These are phyloP conservation scores for Aphelenchoides bicaudatus DNA, from an alignment of 2,888 invertebrate genomes.

Conservation along the genomic window DNA sequence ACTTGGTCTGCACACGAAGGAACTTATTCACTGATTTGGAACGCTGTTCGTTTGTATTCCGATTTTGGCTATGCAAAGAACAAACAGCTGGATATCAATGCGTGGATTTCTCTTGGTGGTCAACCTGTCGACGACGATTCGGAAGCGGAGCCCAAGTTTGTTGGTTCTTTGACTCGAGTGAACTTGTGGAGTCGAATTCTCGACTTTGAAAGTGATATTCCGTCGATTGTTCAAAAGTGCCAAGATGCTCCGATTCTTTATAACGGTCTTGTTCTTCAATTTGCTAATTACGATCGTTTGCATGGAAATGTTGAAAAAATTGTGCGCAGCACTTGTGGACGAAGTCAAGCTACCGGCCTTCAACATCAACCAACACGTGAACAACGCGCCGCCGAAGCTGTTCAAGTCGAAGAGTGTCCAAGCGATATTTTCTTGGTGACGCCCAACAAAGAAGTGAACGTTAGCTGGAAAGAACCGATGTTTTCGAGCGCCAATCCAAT, in stretches of 20 bases:
- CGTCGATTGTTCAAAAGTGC: slow-evolving; percentile 52
- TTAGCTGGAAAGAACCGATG: slow-evolving; percentile 55
- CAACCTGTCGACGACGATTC: slow-evolving; percentile 72
- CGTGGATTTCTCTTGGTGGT: slow-evolving; percentile 86
- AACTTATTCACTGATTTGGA: slow-evolving; percentile 83
- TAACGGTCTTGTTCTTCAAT: slow-evolving; percentile 78
- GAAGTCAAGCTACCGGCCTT: slow-evolving; percentile 63
- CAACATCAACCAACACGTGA: neutral
- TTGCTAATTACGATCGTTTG: slow-evolving; percentile 83
- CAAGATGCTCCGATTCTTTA: slow-evolving; percentile 66
- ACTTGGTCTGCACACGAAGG: slow-evolving; percentile 84
- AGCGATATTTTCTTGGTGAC: slow-evolving; percentile 84
- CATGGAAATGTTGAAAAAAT: slow-evolving; percentile 58
- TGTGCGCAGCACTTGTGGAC: slow-evolving; percentile 80
- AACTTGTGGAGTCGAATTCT: slow-evolving; percentile 88
- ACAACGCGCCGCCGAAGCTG: slow-evolving; percentile 20
- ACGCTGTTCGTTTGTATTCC: slow-evolving; percentile 88
- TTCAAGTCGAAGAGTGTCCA: slow-evolving; percentile 34
- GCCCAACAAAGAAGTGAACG: slow-evolving; percentile 63
- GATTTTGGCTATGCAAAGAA: slow-evolving; percentile 82
- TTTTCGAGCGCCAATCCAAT: slow-evolving; percentile 44
- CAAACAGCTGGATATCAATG: slow-evolving; percentile 75
- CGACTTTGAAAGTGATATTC: slow-evolving; percentile 70
- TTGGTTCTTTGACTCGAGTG: slow-evolving; percentile 83
- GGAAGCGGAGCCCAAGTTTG: slow-evolving; percentile 45